Base-by-base conservation (phyloP, 2,888 invertebrate species). In the Cantharis flavilabris region DNA sequence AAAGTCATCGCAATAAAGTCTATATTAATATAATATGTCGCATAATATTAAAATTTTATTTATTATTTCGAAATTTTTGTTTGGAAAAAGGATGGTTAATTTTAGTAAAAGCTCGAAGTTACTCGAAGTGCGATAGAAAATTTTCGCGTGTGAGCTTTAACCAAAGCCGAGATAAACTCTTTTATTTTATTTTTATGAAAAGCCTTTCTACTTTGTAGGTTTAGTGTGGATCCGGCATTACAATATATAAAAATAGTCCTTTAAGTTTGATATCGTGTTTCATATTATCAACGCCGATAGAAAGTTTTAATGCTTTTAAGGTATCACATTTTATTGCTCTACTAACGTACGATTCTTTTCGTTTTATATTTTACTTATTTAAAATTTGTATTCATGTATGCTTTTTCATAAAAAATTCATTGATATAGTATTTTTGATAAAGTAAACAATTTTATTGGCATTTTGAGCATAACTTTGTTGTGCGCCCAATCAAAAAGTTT, bases 271-370 rank as follows among this genome's bases (percentile, higher is more conserved):
- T 67, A 67, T 67, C 26, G 26, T 23, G 65, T 67, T 67, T 67
- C 65, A 67, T 67, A 67, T 67, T 67, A 26, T 67, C 65, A 67
- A 23, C 49, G 49, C 49, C 7, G 49, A 49, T 67, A 26, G 65
- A 67, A 67, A 67, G 23, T 67, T 67, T 67, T 67, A 67, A 67
- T 67, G 65, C 65, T 67, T 67, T 67, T 67, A 67, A 67, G n/a
- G 65, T 67, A 67, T 67, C 20, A 23, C 26, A 26, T 67, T 67
- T 67, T 67, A 23, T 20, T 67, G 20, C 65, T 9, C 4, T 23
- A 67, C 26, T 67, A 23, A 67, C 26, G 20, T 26, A 67, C 23
- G 23, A 23, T 26, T 67, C 26, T 67, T 13, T 67, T 26, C n/a
- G 65, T 67, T 67, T 67, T 67, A 67, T 13, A 49, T 49, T 49